These are phyloP conservation scores for Arbacia lixula DNA, from an alignment of 53 echinoderm and acorn worm species.

Conservation along the genomic window DNA sequence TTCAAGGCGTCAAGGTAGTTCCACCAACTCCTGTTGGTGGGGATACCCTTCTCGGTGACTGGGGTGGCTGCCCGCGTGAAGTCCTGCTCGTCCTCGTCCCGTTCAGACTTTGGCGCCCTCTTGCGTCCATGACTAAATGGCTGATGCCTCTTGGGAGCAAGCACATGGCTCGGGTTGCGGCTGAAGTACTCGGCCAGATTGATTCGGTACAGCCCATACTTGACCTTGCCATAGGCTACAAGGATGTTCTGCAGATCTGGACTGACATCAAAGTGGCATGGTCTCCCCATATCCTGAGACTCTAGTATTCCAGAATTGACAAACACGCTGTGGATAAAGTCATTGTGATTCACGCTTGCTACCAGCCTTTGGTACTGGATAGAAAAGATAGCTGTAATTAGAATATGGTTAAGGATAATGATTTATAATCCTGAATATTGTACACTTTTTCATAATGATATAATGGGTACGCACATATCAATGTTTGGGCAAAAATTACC, in stretches of 20 bases:
- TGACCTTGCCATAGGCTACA: slow-evolving; percentile 69
- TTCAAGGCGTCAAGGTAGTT: slow-evolving; percentile 54
- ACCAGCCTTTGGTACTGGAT: slow-evolving; percentile 25
- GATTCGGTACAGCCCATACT: slow-evolving; percentile 76
- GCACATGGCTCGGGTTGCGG: slow-evolving; percentile 65
- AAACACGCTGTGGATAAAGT: slow-evolving; percentile 42
- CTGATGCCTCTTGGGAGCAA: background rate
- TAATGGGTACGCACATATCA: no score
- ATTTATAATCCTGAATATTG: background rate
- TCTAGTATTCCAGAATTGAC: slow-evolving; percentile 45
- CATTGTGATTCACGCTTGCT: slow-evolving; percentile 28
- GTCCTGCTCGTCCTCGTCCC: slow-evolving; percentile 71
- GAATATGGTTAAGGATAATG: slow-evolving; percentile 2
- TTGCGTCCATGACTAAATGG: background rate
- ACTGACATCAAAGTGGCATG: slow-evolving; percentile 65
- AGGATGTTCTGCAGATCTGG: slow-evolving; percentile 70
- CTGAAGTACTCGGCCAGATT: slow-evolving; percentile 83
- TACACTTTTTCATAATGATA: no score
- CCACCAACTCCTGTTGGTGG: slow-evolving; percentile 65
- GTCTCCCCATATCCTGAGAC: slow-evolving; percentile 32
- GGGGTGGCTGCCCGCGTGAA: slow-evolving; percentile 44
- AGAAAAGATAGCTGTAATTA: slow-evolving; percentile 59
- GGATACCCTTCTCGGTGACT: slow-evolving; percentile 47
- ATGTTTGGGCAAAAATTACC: no score
- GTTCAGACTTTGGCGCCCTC: background rate